Base-by-base conservation (phyloP, 2,797 vertebrate species). In the Schizothorax lantsangensis region DNA sequence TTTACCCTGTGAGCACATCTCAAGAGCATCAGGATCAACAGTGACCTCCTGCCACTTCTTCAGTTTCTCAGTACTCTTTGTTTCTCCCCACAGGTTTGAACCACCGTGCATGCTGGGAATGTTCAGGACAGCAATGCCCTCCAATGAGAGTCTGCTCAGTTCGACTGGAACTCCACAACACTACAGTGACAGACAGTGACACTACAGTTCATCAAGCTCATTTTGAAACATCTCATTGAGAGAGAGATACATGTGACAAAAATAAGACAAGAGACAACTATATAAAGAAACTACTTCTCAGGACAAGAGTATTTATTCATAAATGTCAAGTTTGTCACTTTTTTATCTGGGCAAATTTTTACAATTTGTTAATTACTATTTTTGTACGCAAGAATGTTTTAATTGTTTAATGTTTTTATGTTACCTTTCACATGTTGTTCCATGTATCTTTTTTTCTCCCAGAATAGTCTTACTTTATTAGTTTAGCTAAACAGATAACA, bases 41-140 rank as follows among this genome's bases (percentile, higher is more conserved):
- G 97, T 95, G 84, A 96, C 95, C 26, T 96, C 89, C 23, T 92
- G 90, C 47, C 93, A 88, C 45, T 83, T 87, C 36, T 91, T 90
- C 88, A 95, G 94, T 0, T 93, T 93, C 2, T 97, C 96, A 0
- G 90, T 74, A 89, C 94, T 97, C 93, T 95, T 97, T 86, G 96
- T 95, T 64, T 98, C 97, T 0, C 97, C 97, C 97, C 97, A 98
- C 68, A 98, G 96, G 92, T 98, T 98, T 92, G 97, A 98, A 86
- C 97, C 97, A 0, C 97, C 97, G 0, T 98, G 97, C 87, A 95
- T 98, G 94, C 97, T 98, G 89, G 97, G 97, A 94, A 98, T 98
- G 93, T 98, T 98, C 84, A 98, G 95, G 62, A 98, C 92, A 5
- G 97, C 97, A n/a, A 98, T 94, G 54, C 97, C 97, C 86, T 96